Conservation (phyloP, 2,797 vertebrate species). For the Remorina albescens region DNA sequence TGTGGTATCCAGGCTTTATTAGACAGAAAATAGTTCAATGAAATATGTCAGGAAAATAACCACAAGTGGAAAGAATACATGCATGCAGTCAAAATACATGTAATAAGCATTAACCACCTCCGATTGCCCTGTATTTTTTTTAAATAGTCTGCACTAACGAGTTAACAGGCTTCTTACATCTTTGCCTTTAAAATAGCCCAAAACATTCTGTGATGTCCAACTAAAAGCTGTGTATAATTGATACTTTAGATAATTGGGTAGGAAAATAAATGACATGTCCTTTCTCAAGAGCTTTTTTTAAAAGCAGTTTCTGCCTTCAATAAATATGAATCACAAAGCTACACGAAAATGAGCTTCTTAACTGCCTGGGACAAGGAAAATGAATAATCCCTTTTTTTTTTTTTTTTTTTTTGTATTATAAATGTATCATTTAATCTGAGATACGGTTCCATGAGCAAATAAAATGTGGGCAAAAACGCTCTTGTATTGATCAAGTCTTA, state of each 20-base stretch:
- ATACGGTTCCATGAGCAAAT: not conserved
- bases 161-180: not conserved
- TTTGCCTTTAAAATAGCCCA: not conserved
- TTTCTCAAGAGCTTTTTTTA: slow-evolving; percentile 41
- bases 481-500: not conserved
- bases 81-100: not conserved
- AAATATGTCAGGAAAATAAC: not conserved
- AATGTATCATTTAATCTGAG: slow-evolving; percentile 18
- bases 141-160: slow-evolving; percentile 14
- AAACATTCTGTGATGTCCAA: slow-evolving; percentile 32
- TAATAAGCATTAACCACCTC: not conserved
- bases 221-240: slow-evolving; percentile 52
- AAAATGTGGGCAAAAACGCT: not conserved
- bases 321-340: slow-evolving; percentile 40
- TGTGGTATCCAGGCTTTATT: slow-evolving; percentile 1
- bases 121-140: not conserved
- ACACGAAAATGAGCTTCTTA: slow-evolving; percentile 8
- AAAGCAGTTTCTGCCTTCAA: slow-evolving; percentile 32
- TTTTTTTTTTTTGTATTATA: too few relatives aligned
- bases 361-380: slow-evolving; percentile 9
- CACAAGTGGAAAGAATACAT: not conserved
- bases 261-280: slow-evolving; percentile 41
- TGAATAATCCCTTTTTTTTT: too few relatives aligned
- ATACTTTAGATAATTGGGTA: slow-evolving; percentile 48
- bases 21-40: slow-evolving; percentile 15